Conservation (phyloP, 1,140 invertebrate genomes). For the Planococcus citri region DNA sequence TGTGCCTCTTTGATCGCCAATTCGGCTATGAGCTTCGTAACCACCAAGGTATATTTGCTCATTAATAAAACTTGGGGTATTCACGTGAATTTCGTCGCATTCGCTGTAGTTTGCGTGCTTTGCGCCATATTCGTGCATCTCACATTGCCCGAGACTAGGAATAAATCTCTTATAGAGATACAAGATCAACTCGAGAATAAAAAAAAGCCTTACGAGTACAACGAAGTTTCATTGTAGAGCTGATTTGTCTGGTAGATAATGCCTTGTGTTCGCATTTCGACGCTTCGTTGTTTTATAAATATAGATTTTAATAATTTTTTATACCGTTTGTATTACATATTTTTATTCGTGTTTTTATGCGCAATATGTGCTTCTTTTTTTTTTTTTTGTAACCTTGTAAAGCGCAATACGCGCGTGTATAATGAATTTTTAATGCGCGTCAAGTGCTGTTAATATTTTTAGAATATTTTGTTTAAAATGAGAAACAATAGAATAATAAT, state of each 20-base stretch:
- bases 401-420: background rate
- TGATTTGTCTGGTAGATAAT: too few relatives aligned
- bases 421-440: background rate
- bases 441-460: background rate
- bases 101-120: slow-evolving; percentile 51
- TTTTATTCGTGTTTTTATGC: background rate
- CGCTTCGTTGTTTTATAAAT: too few relatives aligned
- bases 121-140: slow-evolving; percentile 44
- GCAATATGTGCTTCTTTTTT: background rate
- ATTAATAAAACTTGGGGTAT: slow-evolving; percentile 46
- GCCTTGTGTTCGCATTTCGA: too few relatives aligned
- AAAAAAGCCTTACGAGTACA: background rate
- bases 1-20: slow-evolving; percentile 36
- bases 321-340: background rate
- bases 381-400: background rate
- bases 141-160: slow-evolving; percentile 68
- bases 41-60: slow-evolving; percentile 58
- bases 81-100: slow-evolving; percentile 66
- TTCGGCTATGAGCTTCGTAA: slow-evolving; percentile 44
- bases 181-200: slow-evolving; percentile 35
- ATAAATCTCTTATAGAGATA: slow-evolving; percentile 60
- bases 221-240: background rate
- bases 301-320: background rate
- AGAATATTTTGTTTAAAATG: too few relatives aligned
- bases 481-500: too few relatives aligned